phyloP scores from a whole-genome alignment of 30 jellyfish, hydroid and myxozoan species.

The Aurelia aurita region DNA sequence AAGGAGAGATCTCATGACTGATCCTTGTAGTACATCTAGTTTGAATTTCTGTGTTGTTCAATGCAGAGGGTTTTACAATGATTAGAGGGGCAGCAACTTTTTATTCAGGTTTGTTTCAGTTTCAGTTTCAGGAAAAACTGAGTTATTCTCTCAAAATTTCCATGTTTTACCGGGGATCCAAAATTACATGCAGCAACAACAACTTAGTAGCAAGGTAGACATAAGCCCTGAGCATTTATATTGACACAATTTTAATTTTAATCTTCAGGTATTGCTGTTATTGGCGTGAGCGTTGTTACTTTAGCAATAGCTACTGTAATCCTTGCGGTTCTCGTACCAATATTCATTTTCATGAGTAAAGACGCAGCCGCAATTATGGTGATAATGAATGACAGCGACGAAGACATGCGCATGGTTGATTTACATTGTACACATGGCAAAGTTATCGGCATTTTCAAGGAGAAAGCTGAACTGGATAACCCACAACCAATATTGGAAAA shows the following conservation, averaged over 20 bases:
- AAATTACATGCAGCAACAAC: too few species aligned
- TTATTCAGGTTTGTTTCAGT: too few species aligned
- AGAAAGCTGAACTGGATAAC: slow-evolving; percentile 49
- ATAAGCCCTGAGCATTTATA: background rate
- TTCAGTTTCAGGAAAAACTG: too few species aligned
- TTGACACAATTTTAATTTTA: background rate
- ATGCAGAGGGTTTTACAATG: too few species aligned
- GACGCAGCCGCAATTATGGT: slow-evolving; percentile 55
- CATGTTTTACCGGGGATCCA: background rate
- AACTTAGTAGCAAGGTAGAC: too few species aligned
- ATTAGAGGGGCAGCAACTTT: too few species aligned
- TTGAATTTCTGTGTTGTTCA: too few species aligned
- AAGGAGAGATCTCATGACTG: too few species aligned
- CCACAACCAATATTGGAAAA: slow-evolving; percentile 52
- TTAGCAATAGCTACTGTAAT: slow-evolving; percentile 51
- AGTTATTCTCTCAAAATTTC: background rate
- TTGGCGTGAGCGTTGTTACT: slow-evolving; percentile 49
- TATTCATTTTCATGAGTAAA: slow-evolving; percentile 50
- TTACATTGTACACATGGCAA: slow-evolving; percentile 58
- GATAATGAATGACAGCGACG: slow-evolving; percentile 38
- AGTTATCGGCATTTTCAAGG: slow-evolving; percentile 53
- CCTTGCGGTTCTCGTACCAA: slow-evolving; percentile 57
- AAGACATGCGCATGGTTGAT: slow-evolving; percentile 49
- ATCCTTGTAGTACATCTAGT: too few species aligned
- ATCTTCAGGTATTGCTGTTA: slow-evolving; percentile 33